Evolutionary conservation across 2,797 vertebrate species (phyloP).

Genomic region (Discoglossus pictus): DNA sequence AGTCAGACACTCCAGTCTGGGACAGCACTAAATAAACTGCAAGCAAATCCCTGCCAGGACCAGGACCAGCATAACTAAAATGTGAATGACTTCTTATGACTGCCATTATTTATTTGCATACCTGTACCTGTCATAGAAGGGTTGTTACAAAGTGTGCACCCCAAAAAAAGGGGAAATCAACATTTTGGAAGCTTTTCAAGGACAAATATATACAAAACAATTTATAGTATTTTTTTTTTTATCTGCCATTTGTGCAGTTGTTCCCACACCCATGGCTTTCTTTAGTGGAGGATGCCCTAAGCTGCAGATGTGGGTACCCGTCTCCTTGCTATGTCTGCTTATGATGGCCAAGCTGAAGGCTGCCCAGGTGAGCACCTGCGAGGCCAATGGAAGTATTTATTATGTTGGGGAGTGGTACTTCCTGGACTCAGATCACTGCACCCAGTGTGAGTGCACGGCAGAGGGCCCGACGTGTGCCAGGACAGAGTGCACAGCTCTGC

Average conservation of each 20-base stretch:
- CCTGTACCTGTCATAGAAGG: too few relatives aligned
- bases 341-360: slow-evolving; percentile 58
- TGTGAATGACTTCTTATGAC: too few relatives aligned
- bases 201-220: too few relatives aligned
- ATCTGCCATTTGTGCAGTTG: neutral
- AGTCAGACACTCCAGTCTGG: slow-evolving; percentile 19
- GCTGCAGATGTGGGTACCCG: slow-evolving; percentile 13
- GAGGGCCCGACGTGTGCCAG: slow-evolving; percentile 73
- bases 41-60: slow-evolving; percentile 5
- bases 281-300: neutral
- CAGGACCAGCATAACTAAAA: too few relatives aligned
- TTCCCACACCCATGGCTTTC: neutral
- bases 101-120: too few relatives aligned
- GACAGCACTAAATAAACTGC: slow-evolving; percentile 14
- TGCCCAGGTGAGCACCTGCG: slow-evolving; percentile 73
- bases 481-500: slow-evolving; percentile 75
- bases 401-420: slow-evolving; percentile 84
- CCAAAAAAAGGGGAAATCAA: too few relatives aligned
- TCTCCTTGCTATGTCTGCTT: slow-evolving; percentile 42
- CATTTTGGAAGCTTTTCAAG: too few relatives aligned
- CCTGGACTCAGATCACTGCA: slow-evolving; percentile 80
- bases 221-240: too few relatives aligned
- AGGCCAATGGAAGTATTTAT: slow-evolving; percentile 79
- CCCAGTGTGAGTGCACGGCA: slow-evolving; percentile 77
- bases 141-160: too few relatives aligned